Conservation (phyloP, 2,888 invertebrate genomes). For the Chloromyia formosa region DNA sequence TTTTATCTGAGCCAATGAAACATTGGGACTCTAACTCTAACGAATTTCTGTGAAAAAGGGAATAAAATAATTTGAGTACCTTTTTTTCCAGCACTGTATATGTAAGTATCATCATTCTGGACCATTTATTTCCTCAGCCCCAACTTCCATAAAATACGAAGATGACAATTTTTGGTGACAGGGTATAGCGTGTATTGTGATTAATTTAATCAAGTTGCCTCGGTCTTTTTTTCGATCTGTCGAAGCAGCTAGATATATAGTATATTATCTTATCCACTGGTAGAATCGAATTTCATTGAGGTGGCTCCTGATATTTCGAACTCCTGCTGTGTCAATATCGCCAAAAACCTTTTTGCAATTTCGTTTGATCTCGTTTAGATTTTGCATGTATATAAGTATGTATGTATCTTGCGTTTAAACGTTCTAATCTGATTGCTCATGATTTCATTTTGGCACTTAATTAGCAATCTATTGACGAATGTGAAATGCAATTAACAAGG, state of each 20-base stretch:
- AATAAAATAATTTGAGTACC: background rate
- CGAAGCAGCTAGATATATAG: background rate
- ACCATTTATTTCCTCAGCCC: background rate
- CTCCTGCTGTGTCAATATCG: background rate
- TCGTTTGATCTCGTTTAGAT: background rate
- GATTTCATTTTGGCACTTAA: background rate
- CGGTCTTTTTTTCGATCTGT: background rate
- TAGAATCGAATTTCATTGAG: too few species aligned
- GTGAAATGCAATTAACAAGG: background rate
- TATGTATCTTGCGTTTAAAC: background rate
- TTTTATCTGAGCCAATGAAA: too few species aligned
- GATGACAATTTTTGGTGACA: conserved; percentile 20
- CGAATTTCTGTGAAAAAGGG: too few species aligned
- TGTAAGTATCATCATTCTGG: background rate
- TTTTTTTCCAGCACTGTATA: background rate
- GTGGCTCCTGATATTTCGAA: background rate
- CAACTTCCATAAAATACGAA: conserved; percentile 15
- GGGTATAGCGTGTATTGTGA: background rate
- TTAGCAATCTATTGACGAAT: background rate
- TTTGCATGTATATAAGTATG: background rate
- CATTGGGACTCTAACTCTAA: too few species aligned
- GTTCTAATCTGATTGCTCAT: conserved; percentile 4
- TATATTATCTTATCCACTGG: too few species aligned
- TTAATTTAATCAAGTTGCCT: conserved; percentile 8
- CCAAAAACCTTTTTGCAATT: background rate